Conservation (phyloP, 1,140 invertebrate genomes). For the Asbolus verrucosus region DNA sequence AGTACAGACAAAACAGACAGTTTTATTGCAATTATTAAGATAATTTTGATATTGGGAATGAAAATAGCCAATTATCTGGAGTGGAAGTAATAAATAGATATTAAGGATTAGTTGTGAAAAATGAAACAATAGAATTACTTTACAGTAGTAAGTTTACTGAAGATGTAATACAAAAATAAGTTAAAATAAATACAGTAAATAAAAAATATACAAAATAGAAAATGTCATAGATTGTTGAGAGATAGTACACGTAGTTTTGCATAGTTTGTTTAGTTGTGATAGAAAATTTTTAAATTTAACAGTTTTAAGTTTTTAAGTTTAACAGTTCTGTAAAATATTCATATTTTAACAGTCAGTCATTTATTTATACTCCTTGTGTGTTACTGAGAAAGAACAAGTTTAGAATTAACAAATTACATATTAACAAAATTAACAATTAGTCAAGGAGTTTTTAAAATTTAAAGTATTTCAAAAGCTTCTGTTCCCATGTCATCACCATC, state of each 20-base stretch:
- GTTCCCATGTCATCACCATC: slow-evolving; percentile 67
- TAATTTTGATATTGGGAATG: too few relatives aligned
- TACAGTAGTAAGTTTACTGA: slow-evolving; percentile 26
- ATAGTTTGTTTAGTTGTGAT: background rate
- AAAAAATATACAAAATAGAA: slow-evolving; percentile 34
- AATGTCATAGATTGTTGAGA: slow-evolving; percentile 38
- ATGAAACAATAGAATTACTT: slow-evolving; percentile 4
- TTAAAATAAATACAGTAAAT: slow-evolving; percentile 29
- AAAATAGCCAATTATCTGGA: background rate
- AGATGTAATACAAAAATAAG: slow-evolving; percentile 28
- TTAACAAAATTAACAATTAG: slow-evolving; percentile 9
- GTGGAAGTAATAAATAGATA: background rate
- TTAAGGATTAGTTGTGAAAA: slow-evolving; percentile 1
- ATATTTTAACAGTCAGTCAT: slow-evolving; percentile 17
- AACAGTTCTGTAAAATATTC: slow-evolving; percentile 11
- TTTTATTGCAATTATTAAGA: too few relatives aligned
- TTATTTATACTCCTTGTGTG: slow-evolving; percentile 8
- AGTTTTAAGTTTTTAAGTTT: background rate
- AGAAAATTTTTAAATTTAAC: slow-evolving; percentile 20
- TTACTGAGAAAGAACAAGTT: background rate
- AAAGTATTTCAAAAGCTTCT: slow-evolving; percentile 79
- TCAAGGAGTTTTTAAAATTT: slow-evolving; percentile 42
- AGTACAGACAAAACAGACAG: too few relatives aligned
- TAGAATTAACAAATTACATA: background rate
- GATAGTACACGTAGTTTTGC: slow-evolving; percentile 14